Evolutionary conservation across 2,113 vertebrate genomes (phyloP).

Genomic region (Nansenia antarctica): DNA sequence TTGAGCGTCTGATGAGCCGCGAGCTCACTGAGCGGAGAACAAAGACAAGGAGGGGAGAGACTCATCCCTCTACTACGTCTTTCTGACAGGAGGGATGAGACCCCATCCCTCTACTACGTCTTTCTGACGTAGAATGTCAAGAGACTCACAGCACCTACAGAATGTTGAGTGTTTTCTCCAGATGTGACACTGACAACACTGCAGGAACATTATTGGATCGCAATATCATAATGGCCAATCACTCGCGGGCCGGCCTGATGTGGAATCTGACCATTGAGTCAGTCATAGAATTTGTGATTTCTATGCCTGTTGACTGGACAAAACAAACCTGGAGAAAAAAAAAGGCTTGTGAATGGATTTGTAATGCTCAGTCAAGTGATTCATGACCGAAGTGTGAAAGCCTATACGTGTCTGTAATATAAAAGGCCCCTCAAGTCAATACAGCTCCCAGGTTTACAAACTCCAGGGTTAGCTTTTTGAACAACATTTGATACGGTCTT

Average conservation of each 20-base stretch:
- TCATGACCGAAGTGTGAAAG: too few relatives aligned
- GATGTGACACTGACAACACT: neutral
- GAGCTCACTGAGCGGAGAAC: neutral
- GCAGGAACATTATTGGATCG: neutral
- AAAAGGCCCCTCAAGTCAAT: neutral
- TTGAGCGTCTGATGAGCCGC: slow-evolving; percentile 30
- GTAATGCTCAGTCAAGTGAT: too few relatives aligned
- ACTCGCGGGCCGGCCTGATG: too few relatives aligned
- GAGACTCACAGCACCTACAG: neutral
- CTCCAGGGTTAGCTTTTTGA: neutral
- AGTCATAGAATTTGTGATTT: too few relatives aligned
- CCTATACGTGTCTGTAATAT: too few relatives aligned
- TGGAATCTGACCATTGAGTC: too few relatives aligned
- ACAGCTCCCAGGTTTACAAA: neutral
- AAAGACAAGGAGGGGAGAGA: neutral
- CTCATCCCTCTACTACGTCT: neutral
- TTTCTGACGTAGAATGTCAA: neutral
- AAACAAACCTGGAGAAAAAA: too few relatives aligned
- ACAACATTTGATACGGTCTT: neutral
- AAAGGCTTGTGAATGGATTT: too few relatives aligned
- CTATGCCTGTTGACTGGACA: too few relatives aligned
- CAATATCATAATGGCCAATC: neutral
- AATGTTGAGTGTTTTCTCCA: neutral
- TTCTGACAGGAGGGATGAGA: too few relatives aligned
- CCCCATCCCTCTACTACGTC: too few relatives aligned